These are phyloP conservation scores for Lutjanus argentimaculatus DNA, from an alignment of 2,797 vertebrate genomes.

Conservation along the genomic window DNA sequence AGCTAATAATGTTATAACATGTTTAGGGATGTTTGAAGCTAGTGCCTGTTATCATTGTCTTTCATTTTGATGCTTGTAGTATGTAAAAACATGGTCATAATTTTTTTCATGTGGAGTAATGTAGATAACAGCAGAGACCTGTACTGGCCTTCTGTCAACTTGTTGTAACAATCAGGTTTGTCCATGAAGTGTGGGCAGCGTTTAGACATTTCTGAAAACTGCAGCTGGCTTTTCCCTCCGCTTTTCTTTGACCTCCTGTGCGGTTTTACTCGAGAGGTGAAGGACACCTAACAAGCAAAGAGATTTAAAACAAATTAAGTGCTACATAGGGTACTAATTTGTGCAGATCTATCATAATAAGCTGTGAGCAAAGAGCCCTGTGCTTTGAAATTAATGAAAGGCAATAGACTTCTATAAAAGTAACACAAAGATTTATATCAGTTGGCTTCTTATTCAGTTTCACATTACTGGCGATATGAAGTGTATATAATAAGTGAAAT, in stretches of 20 bases:
- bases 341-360: neutral
- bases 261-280: slow-evolving; percentile 35
- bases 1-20: neutral
- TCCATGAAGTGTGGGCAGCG: slow-evolving; percentile 13
- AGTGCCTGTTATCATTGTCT: neutral
- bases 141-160: neutral
- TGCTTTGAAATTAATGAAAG: slow-evolving; percentile 27
- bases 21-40: neutral
- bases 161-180: slow-evolving; percentile 5
- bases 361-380: neutral
- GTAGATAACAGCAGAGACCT: neutral
- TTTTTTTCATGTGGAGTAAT: neutral
- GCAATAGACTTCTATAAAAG: neutral
- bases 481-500: neutral
- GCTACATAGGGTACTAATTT: neutral
- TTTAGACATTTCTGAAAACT: slow-evolving; percentile 30
- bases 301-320: slow-evolving; percentile 29
- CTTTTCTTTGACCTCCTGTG: slow-evolving; percentile 17
- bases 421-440: neutral
- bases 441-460: neutral
- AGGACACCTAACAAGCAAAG: slow-evolving; percentile 27
- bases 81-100: neutral
- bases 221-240: slow-evolving; percentile 16
- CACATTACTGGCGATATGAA: neutral
- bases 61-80: neutral